Evolutionary conservation across 2,113 vertebrate species (phyloP), one percentile per base, ranked within the genome.

Genomic region (Lucifuga dentata): DNA sequence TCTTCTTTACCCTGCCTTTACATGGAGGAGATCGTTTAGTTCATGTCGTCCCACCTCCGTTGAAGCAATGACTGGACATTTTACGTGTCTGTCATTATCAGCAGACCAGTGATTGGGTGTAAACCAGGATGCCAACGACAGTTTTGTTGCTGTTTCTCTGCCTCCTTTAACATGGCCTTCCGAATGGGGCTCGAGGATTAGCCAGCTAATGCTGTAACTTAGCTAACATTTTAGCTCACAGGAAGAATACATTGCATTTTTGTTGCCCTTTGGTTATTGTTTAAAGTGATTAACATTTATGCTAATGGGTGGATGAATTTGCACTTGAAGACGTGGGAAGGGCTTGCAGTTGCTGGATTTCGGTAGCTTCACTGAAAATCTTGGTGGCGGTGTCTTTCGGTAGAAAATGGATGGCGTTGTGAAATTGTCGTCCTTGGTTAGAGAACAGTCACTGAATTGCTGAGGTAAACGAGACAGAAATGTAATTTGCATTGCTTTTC

Each of bases 121-220:
- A 35, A 58, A 62, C 62, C 76, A 65, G 69, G 71, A 88, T 88
- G 87, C 89, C 80, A 76, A 77, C 80, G 86, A 85, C 88, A 87
- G 81, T 87, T 86, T 86, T 76, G 72, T 73, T 81, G 75, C 83
- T 76, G 80, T 83, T 79, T 61, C 77, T 66, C 62, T 87, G 83
- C 60, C 73, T 90, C 60, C 73, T 90, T 81, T 77, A 87, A 85
- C 81, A 69, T 88, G 88, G 91, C 90, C 91, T 92, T 86, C 84
- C 69, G 67, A 78, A 36, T 73, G 66, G 26, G 24, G 53, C 56
- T 17, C 17, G 49, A 61, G 33, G 49, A 68, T 52, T 62, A 36
- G 12, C 55, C 24, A 58, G 72, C 78, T 76, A 10, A 39, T 75
- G 64, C 57, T 77, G 53, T 78, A 66, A 74, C 58, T 66, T 68